Conservation (phyloP, 2,797 vertebrate genomes). For the Ptychobarbus kaznakovi region DNA sequence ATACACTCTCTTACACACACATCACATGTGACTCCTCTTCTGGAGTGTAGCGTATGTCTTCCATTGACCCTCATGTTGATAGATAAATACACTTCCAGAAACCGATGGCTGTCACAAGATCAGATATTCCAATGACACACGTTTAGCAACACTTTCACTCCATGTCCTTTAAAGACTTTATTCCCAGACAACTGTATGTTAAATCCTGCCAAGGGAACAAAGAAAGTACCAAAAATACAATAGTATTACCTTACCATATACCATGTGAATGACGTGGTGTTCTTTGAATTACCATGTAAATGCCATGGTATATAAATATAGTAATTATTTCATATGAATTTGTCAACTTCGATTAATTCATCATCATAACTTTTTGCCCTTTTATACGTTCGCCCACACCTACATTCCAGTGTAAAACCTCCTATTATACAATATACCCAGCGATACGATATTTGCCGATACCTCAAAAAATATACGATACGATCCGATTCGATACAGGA, state of each 20-base stretch:
- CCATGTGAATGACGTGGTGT: background rate
- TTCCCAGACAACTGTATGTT: background rate
- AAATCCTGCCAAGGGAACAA: background rate
- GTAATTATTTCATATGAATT: background rate
- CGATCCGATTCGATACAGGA: too few relatives aligned
- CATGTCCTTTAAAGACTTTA: background rate
- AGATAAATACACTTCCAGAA: constrained; percentile 55
- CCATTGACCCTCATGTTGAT: constrained; percentile 57
- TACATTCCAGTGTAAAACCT: constrained; percentile 22
- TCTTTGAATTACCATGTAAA: background rate
- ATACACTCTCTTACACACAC: constrained; percentile 24
- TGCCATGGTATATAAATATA: background rate
- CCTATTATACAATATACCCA: constrained; percentile 27
- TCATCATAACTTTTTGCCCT: background rate
- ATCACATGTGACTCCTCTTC: constrained; percentile 44
- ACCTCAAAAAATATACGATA: too few relatives aligned
- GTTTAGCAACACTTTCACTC: constrained; percentile 29
- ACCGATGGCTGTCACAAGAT: constrained; percentile 47
- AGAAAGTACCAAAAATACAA: background rate
- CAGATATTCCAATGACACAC: constrained; percentile 28
- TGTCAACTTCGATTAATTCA: background rate
- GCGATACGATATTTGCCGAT: too few relatives aligned
- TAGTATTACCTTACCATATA: background rate
- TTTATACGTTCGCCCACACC: constrained; percentile 38
- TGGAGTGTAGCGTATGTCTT: constrained; percentile 50